Percentiles rank a stretch among this genome's conserved stretches.
Conservation (phyloP, 2,113 vertebrate genomes). For the Strix uralensis region DNA sequence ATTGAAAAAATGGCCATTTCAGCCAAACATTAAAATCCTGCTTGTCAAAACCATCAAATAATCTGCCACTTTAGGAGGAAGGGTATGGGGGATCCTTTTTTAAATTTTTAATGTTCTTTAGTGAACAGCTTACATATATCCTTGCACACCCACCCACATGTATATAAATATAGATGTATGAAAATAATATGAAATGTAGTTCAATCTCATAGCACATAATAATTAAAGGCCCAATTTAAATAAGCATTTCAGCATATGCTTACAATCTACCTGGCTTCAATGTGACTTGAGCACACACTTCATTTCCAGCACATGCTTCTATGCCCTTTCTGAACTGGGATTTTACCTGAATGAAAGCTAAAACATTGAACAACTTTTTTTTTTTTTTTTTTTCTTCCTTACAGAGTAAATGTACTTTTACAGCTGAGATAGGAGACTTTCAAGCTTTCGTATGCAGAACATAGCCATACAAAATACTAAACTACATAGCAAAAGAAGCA, state of each 20-base stretch:
- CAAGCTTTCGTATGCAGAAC: neutral
- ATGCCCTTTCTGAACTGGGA: neutral
- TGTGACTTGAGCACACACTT: slow-evolving; percentile 19
- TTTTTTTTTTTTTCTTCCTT: rapidly evolving
- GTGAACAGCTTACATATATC: slow-evolving; percentile 35
- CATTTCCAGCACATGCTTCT: slow-evolving; percentile 23
- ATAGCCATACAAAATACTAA: neutral
- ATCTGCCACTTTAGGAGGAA: neutral
- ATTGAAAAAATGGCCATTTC: neutral
- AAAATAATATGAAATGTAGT: neutral
- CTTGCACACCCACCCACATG: neutral
- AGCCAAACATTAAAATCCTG: neutral
- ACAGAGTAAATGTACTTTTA: neutral
- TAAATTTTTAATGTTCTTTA: neutral
- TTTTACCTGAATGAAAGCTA: slow-evolving; percentile 44
- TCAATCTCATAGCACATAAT: slow-evolving; percentile 58
- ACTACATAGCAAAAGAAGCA: neutral
- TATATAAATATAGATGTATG: slow-evolving; percentile 41
- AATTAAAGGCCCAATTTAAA: slow-evolving; percentile 54
- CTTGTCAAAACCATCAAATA: slow-evolving; percentile 19
- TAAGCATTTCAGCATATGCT: slow-evolving; percentile 56
- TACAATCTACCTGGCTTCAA: slow-evolving; percentile 51
- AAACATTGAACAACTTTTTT: neutral
- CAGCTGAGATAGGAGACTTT: neutral
- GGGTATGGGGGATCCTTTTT: neutral